Conservation (phyloP, 2,797 vertebrate genomes). For the Myotis vivesi region DNA sequence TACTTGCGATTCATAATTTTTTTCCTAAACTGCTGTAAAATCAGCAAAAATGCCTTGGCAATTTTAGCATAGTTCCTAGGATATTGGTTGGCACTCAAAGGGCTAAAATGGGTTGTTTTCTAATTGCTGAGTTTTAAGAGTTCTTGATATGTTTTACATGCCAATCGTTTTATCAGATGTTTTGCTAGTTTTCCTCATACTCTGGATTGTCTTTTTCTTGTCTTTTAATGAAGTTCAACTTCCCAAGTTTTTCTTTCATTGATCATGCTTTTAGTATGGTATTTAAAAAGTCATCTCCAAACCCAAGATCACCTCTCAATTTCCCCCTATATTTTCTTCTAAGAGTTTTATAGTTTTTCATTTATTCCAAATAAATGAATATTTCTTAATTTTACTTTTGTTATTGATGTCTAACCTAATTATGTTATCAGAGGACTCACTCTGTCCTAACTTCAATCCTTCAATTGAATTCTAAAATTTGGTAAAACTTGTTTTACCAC, state of each 20-base stretch:
- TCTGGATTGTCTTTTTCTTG: neutral
- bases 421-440: neutral
- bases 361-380: neutral
- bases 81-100: no score
- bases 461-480: neutral
- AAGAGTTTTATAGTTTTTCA: neutral
- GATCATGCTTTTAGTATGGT: no score
- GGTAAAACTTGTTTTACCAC: neutral
- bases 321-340: no score
- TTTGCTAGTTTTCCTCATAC: neutral
- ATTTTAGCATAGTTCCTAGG: no score
- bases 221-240: neutral
- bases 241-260: neutral
- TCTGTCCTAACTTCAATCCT: neutral
- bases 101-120: neutral
- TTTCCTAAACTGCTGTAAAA: no score
- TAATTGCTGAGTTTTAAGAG: neutral
- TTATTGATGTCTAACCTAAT: neutral
- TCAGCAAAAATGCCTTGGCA: no score
- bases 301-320: no score
- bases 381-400: slow-evolving; percentile 7
- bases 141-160: neutral
- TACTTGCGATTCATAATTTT: no score
- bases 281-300: no score
- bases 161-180: neutral